Evolutionary conservation across 1,140 invertebrate genomes (phyloP), one percentile per base, ranked within the genome.

Genomic region (Mya arenaria): DNA sequence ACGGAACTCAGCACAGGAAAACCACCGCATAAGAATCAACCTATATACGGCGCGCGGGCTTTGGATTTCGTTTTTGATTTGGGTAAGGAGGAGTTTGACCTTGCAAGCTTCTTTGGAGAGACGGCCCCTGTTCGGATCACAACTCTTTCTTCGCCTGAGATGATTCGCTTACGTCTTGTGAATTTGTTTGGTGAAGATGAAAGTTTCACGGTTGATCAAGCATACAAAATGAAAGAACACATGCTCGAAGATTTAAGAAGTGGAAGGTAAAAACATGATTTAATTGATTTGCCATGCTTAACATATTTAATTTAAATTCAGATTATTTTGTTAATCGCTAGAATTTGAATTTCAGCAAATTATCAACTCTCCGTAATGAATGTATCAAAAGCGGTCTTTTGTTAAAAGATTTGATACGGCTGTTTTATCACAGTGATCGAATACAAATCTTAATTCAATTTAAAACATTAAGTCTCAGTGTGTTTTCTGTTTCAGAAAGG

Each of bases 401-500:
- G n/a, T n/a, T n/a, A n/a, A n/a, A n/a, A n/a, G n/a, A n/a, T n/a
- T n/a, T n/a, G n/a, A n/a, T n/a, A n/a, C n/a, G n/a, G n/a, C n/a
- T n/a, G n/a, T n/a, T n/a, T n/a, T n/a, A n/a, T n/a, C n/a, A n/a
- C n/a, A n/a, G n/a, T n/a, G n/a, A n/a, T n/a, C n/a, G n/a, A n/a
- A n/a, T n/a, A n/a, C n/a, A n/a, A n/a, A n/a, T n/a, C n/a, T n/a
- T n/a, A n/a, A n/a, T n/a, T n/a, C n/a, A n/a, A n/a, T n/a, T n/a
- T n/a, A n/a, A n/a, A n/a, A n/a, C n/a, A n/a, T n/a, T n/a, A n/a
- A n/a, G n/a, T n/a, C n/a, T n/a, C n/a, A n/a, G n/a, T n/a, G n/a
- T n/a, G n/a, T n/a, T n/a, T n/a, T n/a, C n/a, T n/a, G n/a, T 72
- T 72, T 48, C 30, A 72, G 68, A 23, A 72, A 52, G 23, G 68